These are phyloP conservation scores for Platysteira castanea DNA, from an alignment of 2,113 vertebrate genomes.

Conservation along the genomic window DNA sequence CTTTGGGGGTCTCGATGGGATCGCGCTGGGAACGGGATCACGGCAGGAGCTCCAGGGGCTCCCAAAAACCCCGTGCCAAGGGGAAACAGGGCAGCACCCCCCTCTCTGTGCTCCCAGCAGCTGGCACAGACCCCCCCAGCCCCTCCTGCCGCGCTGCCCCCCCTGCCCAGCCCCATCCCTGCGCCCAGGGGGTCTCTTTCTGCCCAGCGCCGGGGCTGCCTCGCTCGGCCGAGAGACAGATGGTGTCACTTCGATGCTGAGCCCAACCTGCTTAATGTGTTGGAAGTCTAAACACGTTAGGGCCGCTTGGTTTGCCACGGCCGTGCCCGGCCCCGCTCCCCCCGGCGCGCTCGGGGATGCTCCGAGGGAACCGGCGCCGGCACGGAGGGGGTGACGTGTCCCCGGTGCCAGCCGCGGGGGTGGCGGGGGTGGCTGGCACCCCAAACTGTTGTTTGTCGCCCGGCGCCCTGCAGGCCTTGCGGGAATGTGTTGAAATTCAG, in stretches of 20 bases:
- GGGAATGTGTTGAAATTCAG: rapidly evolving
- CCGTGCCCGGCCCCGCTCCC: neutral
- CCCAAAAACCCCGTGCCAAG: rapidly evolving
- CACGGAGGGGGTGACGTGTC: neutral
- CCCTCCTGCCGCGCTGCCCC: neutral
- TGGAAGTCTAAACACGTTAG: conserved; percentile 59
- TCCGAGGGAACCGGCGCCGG: neutral
- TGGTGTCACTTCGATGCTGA: conserved; percentile 59
- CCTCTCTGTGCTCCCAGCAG: neutral
- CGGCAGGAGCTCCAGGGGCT: rapidly evolving
- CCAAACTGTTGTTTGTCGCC: rapidly evolving
- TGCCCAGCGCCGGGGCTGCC: neutral
- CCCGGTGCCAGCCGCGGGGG: neutral
- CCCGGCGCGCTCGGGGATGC: neutral
- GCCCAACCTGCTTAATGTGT: conserved; percentile 44
- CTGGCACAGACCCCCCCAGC: neutral
- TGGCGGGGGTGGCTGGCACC: neutral
- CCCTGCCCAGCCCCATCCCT: neutral
- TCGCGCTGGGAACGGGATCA: rapidly evolving
- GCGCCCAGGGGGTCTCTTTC: neutral
- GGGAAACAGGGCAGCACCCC: rapidly evolving
- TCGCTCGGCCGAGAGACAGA: neutral
- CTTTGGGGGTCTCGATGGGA: neutral
- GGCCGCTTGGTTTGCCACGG: conserved; percentile 42
- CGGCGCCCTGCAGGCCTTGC: rapidly evolving